Evolutionary conservation across 92 coral and sea anemone species (phyloP), one percentile per base, ranked within the genome.

Genomic region (Palythoa grandiflora): DNA sequence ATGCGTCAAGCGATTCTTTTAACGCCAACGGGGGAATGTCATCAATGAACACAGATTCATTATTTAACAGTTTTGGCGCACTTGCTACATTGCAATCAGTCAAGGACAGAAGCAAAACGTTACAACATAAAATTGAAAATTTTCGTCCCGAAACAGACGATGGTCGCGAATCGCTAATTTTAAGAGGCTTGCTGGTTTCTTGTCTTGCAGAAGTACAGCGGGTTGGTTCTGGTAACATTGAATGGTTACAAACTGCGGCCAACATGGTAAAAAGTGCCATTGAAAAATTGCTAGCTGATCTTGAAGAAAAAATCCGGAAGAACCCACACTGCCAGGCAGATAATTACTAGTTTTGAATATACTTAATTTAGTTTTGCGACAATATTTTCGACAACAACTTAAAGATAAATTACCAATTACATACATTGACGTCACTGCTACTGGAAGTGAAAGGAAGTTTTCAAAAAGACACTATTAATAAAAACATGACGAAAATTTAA

Each of bases 191-290:
- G 84, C 73, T 95, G 10, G 91, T 91, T 9, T 71, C 96, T 20
- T 91, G 91, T 38, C 52, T 84, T 50, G 93, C 94, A 14, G 96
- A 95, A 75, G 55, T 95, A 13, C 85, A 88, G 28, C 86, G 98
- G 20, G 79, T 95, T 12, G 79, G 92, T 55, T 68, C 95, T 1
- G 79, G 71, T 28, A 93, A 90, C 0, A 87, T 90, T 14, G 85
- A 87, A 20, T 95, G 98, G 98, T 80, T 95, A 40, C 93, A 89
- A 37, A 89, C 84, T 17, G 94, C 98, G 13, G 93, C 90, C 59
- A 76, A 78, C 12, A 93, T 95, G 89, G 96, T 95, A 0, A 75
- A 89, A 84, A 90, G 90, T 74, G 95, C 96, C 1, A 87, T 95
- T 28, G 84, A 83, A 53, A 83, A 89, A 68, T 84, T 94, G 48